phyloP scores from a whole-genome alignment of 2,113 vertebrate species.

The Crotalus helleri region DNA sequence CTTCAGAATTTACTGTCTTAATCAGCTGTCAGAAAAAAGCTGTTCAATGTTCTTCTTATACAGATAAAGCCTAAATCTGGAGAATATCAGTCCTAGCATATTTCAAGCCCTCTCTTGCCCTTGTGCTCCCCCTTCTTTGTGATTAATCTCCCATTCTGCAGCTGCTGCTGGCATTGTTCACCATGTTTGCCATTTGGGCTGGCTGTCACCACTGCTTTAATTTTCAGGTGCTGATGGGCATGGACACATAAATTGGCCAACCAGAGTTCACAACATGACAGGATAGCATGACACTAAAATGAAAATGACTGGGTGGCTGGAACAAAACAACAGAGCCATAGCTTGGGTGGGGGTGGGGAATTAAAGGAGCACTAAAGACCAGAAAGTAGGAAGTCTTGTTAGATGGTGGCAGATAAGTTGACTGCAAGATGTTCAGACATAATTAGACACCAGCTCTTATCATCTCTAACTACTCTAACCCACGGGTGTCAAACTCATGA shows the following conservation, averaged over 20 bases:
- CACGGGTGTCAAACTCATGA: too few relatives aligned
- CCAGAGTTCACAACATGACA: neutral
- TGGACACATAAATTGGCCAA: neutral
- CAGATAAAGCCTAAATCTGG: neutral
- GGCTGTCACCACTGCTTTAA: neutral
- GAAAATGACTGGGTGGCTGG: neutral
- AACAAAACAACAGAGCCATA: neutral
- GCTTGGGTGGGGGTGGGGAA: neutral
- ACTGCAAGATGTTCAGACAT: neutral
- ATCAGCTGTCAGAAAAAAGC: constrained; percentile 7
- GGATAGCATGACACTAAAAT: neutral
- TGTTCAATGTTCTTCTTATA: neutral
- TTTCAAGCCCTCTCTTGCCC: neutral
- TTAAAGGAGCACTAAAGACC: neutral
- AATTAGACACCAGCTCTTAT: neutral
- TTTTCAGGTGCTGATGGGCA: neutral
- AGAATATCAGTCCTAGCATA: neutral
- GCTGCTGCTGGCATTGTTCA: neutral
- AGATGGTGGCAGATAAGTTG: neutral
- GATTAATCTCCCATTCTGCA: neutral
- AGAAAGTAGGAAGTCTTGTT: neutral
- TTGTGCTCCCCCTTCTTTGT: neutral
- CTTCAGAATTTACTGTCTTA: constrained; percentile 13
- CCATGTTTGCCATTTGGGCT: neutral
- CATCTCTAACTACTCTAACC: neutral